A percentile compares a stretch with the other conserved stretches of the same genome.
These are phyloP conservation scores for Harmothoe impar DNA, from an alignment of 2,888 invertebrate genomes.

Conservation along the genomic window DNA sequence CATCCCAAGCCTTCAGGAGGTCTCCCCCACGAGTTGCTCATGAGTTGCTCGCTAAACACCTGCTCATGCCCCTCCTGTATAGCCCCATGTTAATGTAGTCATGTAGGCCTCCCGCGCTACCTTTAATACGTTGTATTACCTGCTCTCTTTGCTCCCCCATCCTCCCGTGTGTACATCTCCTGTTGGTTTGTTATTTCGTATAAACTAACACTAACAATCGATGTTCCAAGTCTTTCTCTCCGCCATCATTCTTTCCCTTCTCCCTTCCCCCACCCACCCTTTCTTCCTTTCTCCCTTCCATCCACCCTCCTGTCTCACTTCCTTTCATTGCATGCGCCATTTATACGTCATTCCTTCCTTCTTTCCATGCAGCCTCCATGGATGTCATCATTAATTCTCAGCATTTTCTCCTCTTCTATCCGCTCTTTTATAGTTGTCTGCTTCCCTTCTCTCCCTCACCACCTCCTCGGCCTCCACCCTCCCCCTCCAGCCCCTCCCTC, in stretches of 20 bases:
- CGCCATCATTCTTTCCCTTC: conserved; percentile 8
- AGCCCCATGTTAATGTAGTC: neutral
- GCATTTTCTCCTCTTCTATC: neutral
- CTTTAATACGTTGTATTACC: neutral
- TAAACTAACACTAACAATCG: no score
- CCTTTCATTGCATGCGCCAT: neutral
- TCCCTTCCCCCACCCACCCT: neutral
- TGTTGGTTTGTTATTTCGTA: no score
- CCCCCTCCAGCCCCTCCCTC: neutral
- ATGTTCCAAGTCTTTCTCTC: no score
- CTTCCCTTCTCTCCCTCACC: neutral
- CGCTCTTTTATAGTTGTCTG: neutral
- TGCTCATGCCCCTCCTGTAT: no score
- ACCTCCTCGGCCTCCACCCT: conserved; percentile 24
- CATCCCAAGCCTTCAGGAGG: neutral
- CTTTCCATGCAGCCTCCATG: neutral
- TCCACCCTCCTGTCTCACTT: no score
- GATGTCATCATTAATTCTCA: neutral
- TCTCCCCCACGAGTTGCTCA: neutral
- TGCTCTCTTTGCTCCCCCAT: no score
- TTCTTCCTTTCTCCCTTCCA: neutral
- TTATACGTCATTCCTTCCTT: neutral
- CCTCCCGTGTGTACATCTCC: no score
- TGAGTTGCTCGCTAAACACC: no score
- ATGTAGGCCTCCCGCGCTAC: neutral